Conservation (phyloP, 2,888 invertebrate species). For the Allolobophora icterica region DNA sequence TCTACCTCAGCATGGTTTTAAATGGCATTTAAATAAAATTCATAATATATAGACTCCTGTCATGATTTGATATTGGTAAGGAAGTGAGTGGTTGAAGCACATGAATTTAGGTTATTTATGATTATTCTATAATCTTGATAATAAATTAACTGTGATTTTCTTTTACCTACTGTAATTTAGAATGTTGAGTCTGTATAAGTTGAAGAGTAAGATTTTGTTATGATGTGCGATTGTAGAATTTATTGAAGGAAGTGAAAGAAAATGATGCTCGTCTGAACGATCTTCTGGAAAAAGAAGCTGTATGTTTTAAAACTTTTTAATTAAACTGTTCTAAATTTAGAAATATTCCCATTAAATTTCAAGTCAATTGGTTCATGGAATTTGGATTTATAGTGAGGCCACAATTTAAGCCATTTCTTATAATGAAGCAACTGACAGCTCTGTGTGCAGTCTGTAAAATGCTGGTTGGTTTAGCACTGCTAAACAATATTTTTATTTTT, state of each 20-base stretch:
- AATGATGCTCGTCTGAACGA: not conserved
- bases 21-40: too few species aligned
- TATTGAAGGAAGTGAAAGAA: conserved; percentile 19
- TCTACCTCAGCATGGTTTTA: too few species aligned
- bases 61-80: too few species aligned
- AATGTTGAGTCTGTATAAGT: not conserved
- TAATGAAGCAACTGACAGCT: too few species aligned
- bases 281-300: not conserved
- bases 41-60: too few species aligned
- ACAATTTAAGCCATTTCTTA: not conserved
- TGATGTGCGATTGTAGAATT: not conserved
- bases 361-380: not conserved
- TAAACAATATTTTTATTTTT: not conserved
- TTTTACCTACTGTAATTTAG: too few species aligned
- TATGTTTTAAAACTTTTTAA: not conserved
- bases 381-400: not conserved
- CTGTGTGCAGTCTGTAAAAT: too few species aligned
- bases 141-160: too few species aligned
- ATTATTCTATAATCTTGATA: too few species aligned
- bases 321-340: not conserved
- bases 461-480: not conserved
- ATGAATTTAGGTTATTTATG: too few species aligned
- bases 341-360: not conserved
- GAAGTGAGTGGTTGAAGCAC: too few species aligned
- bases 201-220: not conserved